Conservation (phyloP, 2,888 invertebrate species). For the Eulithis testata region DNA sequence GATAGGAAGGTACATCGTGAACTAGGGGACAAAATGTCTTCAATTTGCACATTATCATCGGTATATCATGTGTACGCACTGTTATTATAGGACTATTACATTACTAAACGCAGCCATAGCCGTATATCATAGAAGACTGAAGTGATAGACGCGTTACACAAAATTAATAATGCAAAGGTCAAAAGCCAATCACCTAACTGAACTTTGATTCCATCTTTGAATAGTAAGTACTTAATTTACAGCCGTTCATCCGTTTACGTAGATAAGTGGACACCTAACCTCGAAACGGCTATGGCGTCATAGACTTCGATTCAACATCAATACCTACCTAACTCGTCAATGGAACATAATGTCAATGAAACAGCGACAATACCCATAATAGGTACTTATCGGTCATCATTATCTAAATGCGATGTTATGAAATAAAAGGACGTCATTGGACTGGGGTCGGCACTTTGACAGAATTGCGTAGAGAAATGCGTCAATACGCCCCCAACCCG, state of each 20-base stretch:
- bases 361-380: constrained; percentile 47
- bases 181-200: constrained; percentile 31
- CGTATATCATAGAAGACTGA: constrained; percentile 2
- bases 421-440: constrained; percentile 64
- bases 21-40: no score
- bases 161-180: constrained; percentile 24
- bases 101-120: constrained; percentile 6
- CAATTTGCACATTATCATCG: no score
- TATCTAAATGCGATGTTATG: constrained; percentile 71
- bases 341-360: constrained; percentile 60
- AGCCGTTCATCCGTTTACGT: constrained; percentile 29
- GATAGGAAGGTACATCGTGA: no score
- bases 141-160: constrained; percentile 8
- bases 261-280: constrained; percentile 34
- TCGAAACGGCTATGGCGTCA: constrained; percentile 41
- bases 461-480: constrained; percentile 58
- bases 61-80: no score
- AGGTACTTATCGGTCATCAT: constrained; percentile 64
- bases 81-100: not conserved
- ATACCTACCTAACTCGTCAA: constrained; percentile 41
- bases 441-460: constrained; percentile 50
- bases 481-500: constrained; percentile 63
- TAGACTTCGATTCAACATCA: constrained; percentile 47
- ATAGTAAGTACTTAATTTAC: constrained; percentile 31
- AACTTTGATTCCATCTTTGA: constrained; percentile 26